phyloP scores from a whole-genome alignment of 2,113 vertebrate genomes.

The Macheiramphus alcinus region DNA sequence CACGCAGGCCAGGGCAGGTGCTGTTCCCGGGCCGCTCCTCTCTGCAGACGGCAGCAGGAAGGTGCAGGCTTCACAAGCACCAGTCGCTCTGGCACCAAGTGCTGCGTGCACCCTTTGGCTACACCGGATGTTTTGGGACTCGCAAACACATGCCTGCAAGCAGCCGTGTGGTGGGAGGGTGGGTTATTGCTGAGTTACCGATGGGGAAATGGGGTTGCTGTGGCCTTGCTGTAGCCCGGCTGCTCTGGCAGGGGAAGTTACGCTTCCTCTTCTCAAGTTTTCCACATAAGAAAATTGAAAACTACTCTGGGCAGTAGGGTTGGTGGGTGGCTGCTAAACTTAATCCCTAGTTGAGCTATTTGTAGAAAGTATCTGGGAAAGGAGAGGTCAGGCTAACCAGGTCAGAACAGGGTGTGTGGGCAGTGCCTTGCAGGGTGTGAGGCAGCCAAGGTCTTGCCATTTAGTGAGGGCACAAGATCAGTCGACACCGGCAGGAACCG shows the following conservation, averaged over 20 bases:
- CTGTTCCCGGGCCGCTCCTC: fast-evolving
- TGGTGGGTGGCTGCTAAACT: neutral
- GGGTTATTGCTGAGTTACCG: neutral
- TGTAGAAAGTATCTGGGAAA: neutral
- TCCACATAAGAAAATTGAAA: neutral
- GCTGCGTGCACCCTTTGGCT: neutral
- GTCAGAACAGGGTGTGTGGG: fast-evolving
- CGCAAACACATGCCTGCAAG: neutral
- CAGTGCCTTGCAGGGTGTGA: fast-evolving
- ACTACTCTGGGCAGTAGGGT: neutral
- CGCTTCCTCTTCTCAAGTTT: neutral
- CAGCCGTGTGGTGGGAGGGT: fast-evolving
- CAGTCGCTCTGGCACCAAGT: fast-evolving
- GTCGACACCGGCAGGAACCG: fast-evolving
- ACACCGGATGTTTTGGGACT: fast-evolving
- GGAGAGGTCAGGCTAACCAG: neutral
- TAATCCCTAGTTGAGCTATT: neutral
- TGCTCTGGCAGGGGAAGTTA: neutral
- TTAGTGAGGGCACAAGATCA: no score
- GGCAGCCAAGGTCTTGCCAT: fast-evolving
- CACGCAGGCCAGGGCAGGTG: fast-evolving
- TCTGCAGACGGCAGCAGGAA: neutral
- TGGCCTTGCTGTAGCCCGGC: no score
- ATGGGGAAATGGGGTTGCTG: fast-evolving
- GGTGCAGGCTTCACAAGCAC: neutral